Base-by-base conservation (phyloP, 2,888 invertebrate species). In the Physocephala rufipes region DNA sequence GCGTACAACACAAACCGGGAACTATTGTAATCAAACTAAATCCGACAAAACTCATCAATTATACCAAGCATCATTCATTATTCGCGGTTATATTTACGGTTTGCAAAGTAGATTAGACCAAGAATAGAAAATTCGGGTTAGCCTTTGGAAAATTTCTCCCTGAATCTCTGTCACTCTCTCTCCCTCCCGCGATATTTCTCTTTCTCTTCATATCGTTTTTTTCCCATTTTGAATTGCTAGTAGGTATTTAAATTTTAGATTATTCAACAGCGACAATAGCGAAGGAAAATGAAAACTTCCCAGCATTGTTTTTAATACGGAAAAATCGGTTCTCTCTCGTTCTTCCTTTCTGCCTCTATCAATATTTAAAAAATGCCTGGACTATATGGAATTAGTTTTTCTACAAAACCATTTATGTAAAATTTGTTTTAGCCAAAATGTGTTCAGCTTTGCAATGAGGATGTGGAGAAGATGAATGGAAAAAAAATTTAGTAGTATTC, bases 361-460 rank as follows among this genome's bases (percentile, higher is more conserved):
- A 7, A 13, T 28, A 16, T 58, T 12, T n/a, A 49, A 15, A n/a
- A 49, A 49, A 49, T 13, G 12, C 2, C 16, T 12, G 4, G n/a
- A 36, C 47, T 63, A 63, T 16, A 45, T 47, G 24, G 63, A 63
- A 47, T 63, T 47, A 45, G n/a, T 63, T 45, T 43, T 62, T 45
- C 63, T 62, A 36, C 36, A 47, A 63, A n/a, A 26, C n/a, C 47
- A 58, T 67, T 67, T 67, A 58, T 67, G 67, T 58, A 67, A 67
- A 67, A 58, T 58, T 67, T 58, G 58, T 43, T 66, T 67, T 45
- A 45, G 58, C 24, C 58, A 36, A 67, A 58, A 45, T 63, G 47
- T 45, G 47, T 63, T 63, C 45, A 26, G 47, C 58, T 58, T 58
- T 28, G 58, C 24, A 1, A 26, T 21, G 61, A 36, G 36, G 9